phyloP scores from a whole-genome alignment of 2,888 invertebrate species.

The Melinaea menophilus region DNA sequence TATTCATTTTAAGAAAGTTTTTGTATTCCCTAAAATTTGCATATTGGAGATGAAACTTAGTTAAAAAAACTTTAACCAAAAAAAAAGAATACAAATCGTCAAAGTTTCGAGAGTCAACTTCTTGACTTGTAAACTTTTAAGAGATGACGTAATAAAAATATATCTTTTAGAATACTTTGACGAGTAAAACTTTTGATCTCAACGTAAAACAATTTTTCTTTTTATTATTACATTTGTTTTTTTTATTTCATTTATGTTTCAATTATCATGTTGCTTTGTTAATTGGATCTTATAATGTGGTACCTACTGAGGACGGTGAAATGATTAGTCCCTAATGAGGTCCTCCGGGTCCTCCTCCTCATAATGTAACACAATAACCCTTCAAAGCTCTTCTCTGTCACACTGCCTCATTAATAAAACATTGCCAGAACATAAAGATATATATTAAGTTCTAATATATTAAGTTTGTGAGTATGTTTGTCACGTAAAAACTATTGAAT shows the following conservation, averaged over 20 bases:
- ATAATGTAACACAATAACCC: conserved; percentile 6
- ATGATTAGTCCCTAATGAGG: not conserved
- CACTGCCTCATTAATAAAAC: conserved; percentile 4
- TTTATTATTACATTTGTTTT: not conserved
- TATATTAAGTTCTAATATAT: not conserved
- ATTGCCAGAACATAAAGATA: not conserved
- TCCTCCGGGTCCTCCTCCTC: not conserved
- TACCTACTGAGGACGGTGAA: not conserved
- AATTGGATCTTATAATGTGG: not conserved
- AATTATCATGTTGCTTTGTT: not conserved
- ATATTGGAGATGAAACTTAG: not conserved
- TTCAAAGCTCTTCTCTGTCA: conserved; percentile 3
- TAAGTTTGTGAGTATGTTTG: no score
- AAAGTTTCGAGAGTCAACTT: not conserved
- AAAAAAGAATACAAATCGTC: not conserved
- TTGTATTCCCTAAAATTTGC: not conserved
- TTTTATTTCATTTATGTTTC: not conserved
- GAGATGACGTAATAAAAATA: not conserved
- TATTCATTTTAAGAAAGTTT: no score
- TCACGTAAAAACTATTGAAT: no score
- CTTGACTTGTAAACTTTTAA: not conserved
- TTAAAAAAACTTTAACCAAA: not conserved
- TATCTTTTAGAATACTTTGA: not conserved
- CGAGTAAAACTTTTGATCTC: not conserved
- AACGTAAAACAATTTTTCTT: not conserved